Conservation (phyloP, 2,888 invertebrate genomes). For the Caenorhabditis sp. region DNA sequence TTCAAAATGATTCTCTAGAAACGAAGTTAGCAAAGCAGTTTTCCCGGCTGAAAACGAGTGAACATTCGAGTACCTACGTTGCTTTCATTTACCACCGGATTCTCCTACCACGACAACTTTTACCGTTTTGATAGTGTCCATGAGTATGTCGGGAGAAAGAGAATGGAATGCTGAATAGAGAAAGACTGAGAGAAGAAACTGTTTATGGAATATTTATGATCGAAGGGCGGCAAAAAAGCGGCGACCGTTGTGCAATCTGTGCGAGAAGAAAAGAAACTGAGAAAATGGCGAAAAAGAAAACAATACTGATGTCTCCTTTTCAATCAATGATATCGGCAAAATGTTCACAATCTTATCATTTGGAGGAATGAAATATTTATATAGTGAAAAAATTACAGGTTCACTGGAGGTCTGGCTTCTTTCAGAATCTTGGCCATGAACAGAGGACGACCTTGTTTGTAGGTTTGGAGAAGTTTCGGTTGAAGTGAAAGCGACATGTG, state of each 20-base stretch:
- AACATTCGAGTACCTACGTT: not conserved
- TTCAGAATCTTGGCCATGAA: slow-evolving; percentile 53
- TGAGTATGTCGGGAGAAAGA: slow-evolving; percentile 6
- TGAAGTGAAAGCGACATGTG: slow-evolving; percentile 53
- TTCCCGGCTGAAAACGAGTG: slow-evolving; percentile 68
- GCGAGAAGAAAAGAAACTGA: slow-evolving; percentile 28
- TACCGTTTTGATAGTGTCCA: slow-evolving; percentile 65
- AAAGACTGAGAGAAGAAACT: slow-evolving; percentile 24
- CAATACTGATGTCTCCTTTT: slow-evolving; percentile 19
- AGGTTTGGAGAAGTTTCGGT: slow-evolving; percentile 50
- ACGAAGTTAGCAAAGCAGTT: slow-evolving; percentile 69
- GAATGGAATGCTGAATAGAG: slow-evolving; percentile 12
- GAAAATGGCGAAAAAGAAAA: slow-evolving; percentile 36
- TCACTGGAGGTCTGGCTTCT: slow-evolving; percentile 28
- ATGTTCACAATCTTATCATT: slow-evolving; percentile 38
- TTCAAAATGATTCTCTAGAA: slow-evolving; percentile 71
- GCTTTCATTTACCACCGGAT: slow-evolving; percentile 58
- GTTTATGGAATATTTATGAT: slow-evolving; percentile 53
- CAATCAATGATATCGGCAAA: slow-evolving; percentile 20
- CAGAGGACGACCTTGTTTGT: slow-evolving; percentile 50
- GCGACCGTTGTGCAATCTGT: slow-evolving; percentile 44
- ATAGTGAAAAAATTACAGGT: slow-evolving; percentile 22
- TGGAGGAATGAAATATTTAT: not conserved
- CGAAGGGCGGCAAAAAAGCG: slow-evolving; percentile 4
- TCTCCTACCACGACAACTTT: slow-evolving; percentile 73